Conservation (phyloP, 2,797 vertebrate genomes). For the Lutjanus argentimaculatus region DNA sequence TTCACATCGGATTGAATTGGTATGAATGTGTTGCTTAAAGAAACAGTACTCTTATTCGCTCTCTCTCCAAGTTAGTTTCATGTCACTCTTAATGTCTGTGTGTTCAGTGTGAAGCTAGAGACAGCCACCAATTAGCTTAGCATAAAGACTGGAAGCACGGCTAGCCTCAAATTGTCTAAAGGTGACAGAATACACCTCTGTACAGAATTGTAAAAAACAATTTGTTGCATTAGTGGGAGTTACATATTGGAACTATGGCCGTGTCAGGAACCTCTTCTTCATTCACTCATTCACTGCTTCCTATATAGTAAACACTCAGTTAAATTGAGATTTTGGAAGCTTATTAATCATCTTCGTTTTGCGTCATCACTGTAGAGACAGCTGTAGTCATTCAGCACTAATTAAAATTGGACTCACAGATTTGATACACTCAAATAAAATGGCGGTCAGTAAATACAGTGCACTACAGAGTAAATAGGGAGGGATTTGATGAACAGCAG, state of each 20-base stretch:
- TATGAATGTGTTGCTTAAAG: conserved; percentile 9
- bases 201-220: background rate
- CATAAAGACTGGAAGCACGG: background rate
- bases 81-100: background rate
- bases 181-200: background rate
- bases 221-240: no score
- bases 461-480: background rate
- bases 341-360: no score
- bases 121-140: conserved; percentile 1
- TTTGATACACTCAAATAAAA: background rate
- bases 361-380: background rate
- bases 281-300: no score
- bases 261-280: no score
- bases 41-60: background rate
- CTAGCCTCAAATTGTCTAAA: background rate
- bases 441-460: background rate
- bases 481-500: background rate
- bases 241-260: no score
- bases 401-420: no score
- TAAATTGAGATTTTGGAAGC: no score
- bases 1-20: background rate
- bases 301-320: no score
- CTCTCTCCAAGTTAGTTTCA: background rate
- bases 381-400: no score
- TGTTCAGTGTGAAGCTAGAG: conserved; percentile 18